phyloP scores from a whole-genome alignment of 2,888 invertebrate genomes.

The Cotesia congregata region DNA sequence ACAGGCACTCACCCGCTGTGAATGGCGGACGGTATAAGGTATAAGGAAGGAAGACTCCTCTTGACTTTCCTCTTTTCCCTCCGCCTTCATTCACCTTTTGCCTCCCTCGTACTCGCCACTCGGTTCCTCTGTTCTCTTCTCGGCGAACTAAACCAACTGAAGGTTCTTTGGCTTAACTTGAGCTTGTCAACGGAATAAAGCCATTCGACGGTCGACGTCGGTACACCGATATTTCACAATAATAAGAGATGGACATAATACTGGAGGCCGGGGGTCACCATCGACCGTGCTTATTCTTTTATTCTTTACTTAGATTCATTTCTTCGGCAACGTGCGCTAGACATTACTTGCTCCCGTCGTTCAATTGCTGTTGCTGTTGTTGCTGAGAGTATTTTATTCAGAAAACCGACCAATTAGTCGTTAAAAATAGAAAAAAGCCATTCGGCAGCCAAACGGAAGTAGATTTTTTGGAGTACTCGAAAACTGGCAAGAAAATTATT shows the following conservation, averaged over 20 bases:
- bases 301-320: background rate
- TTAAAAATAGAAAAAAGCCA: too few relatives aligned
- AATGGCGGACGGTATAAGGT: constrained; percentile 38
- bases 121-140: too few relatives aligned
- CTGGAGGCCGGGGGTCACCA: constrained; percentile 35
- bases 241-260: constrained; percentile 37
- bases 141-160: background rate
- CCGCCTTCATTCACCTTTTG: background rate
- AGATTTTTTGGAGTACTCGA: too few relatives aligned
- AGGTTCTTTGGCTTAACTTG: constrained; percentile 23
- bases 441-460: too few relatives aligned
- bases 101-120: background rate
- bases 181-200: constrained; percentile 47
- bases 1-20: constrained; percentile 26
- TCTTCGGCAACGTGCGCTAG: background rate
- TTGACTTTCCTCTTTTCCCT: constrained; percentile 33
- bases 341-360: constrained; percentile 9
- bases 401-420: too few relatives aligned
- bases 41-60: constrained; percentile 41
- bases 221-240: constrained; percentile 49
- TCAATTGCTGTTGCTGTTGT: background rate
- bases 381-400: background rate
- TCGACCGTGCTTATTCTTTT: constrained; percentile 16
- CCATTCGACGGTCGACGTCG: constrained; percentile 39
- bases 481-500: too few relatives aligned